Evolutionary conservation across 2,113 vertebrate genomes (phyloP).

Genomic region (Grus americana): DNA sequence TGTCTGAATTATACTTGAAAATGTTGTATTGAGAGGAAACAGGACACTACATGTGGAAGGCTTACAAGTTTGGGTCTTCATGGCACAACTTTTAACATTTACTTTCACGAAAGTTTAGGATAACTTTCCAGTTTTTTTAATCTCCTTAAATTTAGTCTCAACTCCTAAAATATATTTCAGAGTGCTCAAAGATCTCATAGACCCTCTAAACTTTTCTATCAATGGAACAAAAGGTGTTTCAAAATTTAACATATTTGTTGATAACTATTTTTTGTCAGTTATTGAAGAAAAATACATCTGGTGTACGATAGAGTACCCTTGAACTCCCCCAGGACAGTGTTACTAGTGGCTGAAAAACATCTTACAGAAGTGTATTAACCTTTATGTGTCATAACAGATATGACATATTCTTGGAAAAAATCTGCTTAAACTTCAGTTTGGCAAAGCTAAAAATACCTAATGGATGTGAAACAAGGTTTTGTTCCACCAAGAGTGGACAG

Average conservation of each 20-base stretch:
- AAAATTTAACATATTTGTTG: neutral
- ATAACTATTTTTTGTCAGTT: neutral
- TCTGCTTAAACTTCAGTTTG: neutral
- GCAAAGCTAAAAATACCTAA: neutral
- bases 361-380: neutral
- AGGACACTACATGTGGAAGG: neutral
- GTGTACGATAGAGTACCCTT: neutral
- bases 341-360: neutral
- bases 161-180: neutral
- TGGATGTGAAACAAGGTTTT: rapidly evolving
- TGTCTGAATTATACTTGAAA: neutral
- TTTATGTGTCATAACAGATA: neutral
- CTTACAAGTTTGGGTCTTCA: neutral
- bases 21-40: neutral
- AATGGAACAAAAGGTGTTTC: neutral
- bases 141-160: neutral
- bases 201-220: neutral
- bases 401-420: neutral
- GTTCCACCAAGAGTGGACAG: neutral
- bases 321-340: neutral
- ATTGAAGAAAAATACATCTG: neutral
- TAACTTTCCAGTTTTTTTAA: neutral
- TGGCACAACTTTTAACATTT: neutral
- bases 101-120: neutral
- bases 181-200: neutral